These are phyloP conservation scores for Coptodon rendalli DNA, from an alignment of 2,113 vertebrate species.

Conservation along the genomic window DNA sequence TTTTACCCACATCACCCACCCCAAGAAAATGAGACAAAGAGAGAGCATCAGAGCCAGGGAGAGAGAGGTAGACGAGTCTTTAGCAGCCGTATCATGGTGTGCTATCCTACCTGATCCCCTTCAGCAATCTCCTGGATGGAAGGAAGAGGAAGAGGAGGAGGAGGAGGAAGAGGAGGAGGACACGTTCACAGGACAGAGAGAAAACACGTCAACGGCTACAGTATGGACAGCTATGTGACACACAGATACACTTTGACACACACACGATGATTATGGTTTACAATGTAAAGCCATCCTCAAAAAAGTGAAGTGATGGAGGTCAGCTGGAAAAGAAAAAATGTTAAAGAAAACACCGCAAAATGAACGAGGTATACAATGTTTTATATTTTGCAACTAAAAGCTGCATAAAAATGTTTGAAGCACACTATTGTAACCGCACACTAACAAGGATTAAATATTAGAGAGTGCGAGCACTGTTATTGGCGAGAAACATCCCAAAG, in stretches of 20 bases:
- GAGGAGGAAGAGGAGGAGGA: conserved; percentile 46
- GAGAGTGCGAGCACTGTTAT: not conserved
- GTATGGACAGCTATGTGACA: conserved; percentile 70
- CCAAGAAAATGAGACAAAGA: not conserved
- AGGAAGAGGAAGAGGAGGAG: conserved; percentile 52
- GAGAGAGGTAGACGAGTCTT: conserved; percentile 59
- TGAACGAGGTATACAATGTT: not conserved
- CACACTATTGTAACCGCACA: not conserved
- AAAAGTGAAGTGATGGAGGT: not conserved
- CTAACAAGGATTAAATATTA: not conserved
- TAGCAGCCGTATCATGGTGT: conserved; percentile 73
- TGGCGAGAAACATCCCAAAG: not conserved
- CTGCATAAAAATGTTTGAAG: not conserved
- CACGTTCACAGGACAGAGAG: conserved; percentile 91
- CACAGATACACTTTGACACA: conserved; percentile 18
- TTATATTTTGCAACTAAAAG: not conserved
- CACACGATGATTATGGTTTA: conserved; percentile 30
- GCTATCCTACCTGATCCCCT: conserved; percentile 97
- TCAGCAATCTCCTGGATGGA: conserved; percentile 98
- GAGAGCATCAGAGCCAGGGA: conserved; percentile 52
- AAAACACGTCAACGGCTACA: conserved; percentile 97
- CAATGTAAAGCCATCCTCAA: conserved; percentile 15
- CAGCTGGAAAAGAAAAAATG: not conserved
- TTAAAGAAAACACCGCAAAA: not conserved
- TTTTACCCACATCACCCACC: conserved; percentile 31